These are phyloP conservation scores for Pyrrhia umbra DNA, from an alignment of 2,888 invertebrate species.

Conservation along the genomic window DNA sequence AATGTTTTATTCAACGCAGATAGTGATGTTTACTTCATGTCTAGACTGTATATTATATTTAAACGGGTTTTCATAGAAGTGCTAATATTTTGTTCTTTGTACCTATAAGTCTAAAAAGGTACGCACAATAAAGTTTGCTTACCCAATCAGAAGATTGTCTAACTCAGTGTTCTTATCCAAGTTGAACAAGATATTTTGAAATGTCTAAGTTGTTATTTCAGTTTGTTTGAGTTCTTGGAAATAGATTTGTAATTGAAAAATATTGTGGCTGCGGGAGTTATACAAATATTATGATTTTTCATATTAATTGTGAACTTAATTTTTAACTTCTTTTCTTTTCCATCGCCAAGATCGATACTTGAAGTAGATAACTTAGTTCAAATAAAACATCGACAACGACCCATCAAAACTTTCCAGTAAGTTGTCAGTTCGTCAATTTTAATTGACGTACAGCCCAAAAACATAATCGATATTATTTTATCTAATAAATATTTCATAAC, in stretches of 20 bases:
- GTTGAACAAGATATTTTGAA: slow-evolving; percentile 23
- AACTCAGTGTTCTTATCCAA: slow-evolving; percentile 24
- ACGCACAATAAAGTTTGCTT: slow-evolving; percentile 18
- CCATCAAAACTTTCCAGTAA: slow-evolving; percentile 24
- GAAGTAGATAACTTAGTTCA: slow-evolving; percentile 3
- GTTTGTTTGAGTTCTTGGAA: slow-evolving; percentile 8
- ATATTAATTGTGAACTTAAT: neutral
- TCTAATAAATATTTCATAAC: slow-evolving; percentile 22
- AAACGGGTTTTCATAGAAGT: slow-evolving; percentile 6
- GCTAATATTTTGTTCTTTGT: slow-evolving; percentile 8
- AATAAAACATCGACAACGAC: slow-evolving; percentile 13
- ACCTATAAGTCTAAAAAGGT: neutral
- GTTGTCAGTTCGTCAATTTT: slow-evolving; percentile 35
- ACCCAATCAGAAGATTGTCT: slow-evolving; percentile 23
- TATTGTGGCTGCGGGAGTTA: neutral
- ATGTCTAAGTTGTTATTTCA: slow-evolving; percentile 31
- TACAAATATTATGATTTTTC: neutral
- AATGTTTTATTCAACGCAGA: slow-evolving; percentile 14
- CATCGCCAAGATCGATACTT: neutral
- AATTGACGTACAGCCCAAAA: slow-evolving; percentile 42
- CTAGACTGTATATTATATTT: slow-evolving; percentile 42
- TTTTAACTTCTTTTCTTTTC: neutral
- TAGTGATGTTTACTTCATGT: slow-evolving; percentile 29
- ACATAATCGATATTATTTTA: slow-evolving; percentile 13
- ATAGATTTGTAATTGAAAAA: slow-evolving; percentile 4